phyloP scores from a whole-genome alignment of 1,140 invertebrate genomes.

The Drosophila equinoxialis region DNA sequence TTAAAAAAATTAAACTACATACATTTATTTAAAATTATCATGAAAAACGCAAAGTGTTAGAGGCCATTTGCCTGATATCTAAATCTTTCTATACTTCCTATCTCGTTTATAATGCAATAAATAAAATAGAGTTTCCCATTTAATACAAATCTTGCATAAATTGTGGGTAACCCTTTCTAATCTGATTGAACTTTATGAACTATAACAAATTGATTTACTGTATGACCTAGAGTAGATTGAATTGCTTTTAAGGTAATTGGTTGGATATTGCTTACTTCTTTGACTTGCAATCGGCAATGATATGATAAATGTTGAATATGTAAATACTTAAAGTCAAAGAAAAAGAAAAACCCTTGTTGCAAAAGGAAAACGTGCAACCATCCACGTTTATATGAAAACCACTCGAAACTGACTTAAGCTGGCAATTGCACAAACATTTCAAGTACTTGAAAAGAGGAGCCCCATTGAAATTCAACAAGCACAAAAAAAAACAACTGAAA shows the following conservation, averaged over 20 bases:
- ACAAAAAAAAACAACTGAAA: background rate
- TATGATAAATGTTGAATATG: conserved; percentile 13
- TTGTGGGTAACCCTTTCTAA: no score
- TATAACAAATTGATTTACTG: background rate
- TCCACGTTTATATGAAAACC: background rate
- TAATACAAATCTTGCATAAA: no score
- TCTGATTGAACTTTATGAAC: no score
- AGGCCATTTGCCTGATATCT: no score
- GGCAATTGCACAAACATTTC: conserved; percentile 35
- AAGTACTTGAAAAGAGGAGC: conserved; percentile 34
- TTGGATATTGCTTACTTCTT: conserved; percentile 35
- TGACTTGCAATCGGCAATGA: background rate
- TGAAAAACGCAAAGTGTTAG: no score
- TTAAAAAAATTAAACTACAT: no score
- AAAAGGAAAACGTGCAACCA: background rate
- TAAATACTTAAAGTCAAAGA: conserved; percentile 27
- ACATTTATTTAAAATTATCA: no score
- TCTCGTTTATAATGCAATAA: no score
- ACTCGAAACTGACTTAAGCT: conserved; percentile 34
- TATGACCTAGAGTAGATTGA: background rate
- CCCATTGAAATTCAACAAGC: conserved; percentile 22
- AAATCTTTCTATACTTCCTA: no score
- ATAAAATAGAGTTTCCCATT: no score
- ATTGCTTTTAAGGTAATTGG: conserved; percentile 5
- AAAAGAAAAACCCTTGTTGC: conserved; percentile 28